Percentiles rank a stretch among this genome's conserved stretches.
Evolutionary conservation across 1,140 invertebrate genomes (phyloP).

Genomic region (Drosophila gunungcola): DNA sequence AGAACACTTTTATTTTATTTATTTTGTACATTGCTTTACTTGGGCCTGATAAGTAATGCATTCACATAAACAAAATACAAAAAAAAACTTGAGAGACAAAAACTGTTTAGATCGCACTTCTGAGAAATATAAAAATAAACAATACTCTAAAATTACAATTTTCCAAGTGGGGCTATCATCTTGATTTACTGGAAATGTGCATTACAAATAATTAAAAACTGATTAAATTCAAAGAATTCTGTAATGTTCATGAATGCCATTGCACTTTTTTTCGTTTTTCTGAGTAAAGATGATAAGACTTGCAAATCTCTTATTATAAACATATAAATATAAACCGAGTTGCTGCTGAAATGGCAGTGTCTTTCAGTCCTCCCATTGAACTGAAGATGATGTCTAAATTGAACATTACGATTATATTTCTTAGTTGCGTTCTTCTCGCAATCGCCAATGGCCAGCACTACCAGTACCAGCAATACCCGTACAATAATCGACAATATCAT

Average conservation of each 20-base stretch:
- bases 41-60: too few species aligned
- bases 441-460: neutral
- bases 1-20: too few species aligned
- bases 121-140: too few species aligned
- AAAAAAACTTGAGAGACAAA: too few species aligned
- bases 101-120: too few species aligned
- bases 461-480: too few species aligned
- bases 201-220: too few species aligned
- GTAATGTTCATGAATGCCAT: too few species aligned
- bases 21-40: too few species aligned
- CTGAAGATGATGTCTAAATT: neutral
- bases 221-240: neutral
- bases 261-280: neutral
- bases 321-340: neutral
- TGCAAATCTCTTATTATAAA: neutral
- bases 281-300: neutral
- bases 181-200: neutral
- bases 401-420: neutral
- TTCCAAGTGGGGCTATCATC: neutral
- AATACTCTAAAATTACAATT: too few species aligned
- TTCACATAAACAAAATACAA: too few species aligned
- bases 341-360: neutral
- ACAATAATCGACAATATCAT: neutral
- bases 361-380: too few species aligned
- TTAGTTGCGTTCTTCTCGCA: neutral